These are phyloP conservation scores for Bombus impatiens DNA, from an alignment of 1,140 invertebrate genomes.

Conservation along the genomic window DNA sequence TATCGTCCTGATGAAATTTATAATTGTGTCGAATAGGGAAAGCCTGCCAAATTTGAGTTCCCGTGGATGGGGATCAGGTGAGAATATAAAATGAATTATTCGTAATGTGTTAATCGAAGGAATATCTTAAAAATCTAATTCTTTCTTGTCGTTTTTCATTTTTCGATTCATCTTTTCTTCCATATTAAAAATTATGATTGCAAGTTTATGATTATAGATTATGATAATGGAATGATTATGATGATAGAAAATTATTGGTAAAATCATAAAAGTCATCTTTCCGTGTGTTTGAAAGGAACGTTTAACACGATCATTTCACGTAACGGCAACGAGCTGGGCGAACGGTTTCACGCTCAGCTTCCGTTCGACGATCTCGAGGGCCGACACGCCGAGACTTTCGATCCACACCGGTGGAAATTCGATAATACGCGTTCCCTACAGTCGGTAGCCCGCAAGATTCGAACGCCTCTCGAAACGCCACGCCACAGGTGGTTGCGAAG, in stretches of 20 bases:
- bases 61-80: background rate
- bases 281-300: background rate
- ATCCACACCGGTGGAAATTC: slow-evolving; percentile 58
- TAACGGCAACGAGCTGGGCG: background rate
- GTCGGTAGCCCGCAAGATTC: slow-evolving; percentile 66
- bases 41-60: background rate
- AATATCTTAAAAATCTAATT: background rate
- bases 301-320: background rate
- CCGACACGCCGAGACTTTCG: slow-evolving; percentile 36
- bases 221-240: background rate
- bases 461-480: slow-evolving; percentile 68
- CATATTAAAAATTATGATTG: no score
- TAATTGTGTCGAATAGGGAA: background rate
- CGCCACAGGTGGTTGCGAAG: slow-evolving; percentile 69
- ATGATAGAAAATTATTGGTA: background rate
- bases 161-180: background rate
- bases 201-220: no score
- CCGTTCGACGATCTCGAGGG: slow-evolving; percentile 42
- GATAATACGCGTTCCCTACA: slow-evolving; percentile 63
- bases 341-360: slow-evolving; percentile 42
- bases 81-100: background rate
- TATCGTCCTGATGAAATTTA: background rate
- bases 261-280: background rate
- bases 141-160: background rate
- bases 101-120: background rate